A percentile compares a stretch with the other conserved stretches of the same genome.
Conservation (phyloP, 2,888 invertebrate genomes). For the Tenthredo mesomela region DNA sequence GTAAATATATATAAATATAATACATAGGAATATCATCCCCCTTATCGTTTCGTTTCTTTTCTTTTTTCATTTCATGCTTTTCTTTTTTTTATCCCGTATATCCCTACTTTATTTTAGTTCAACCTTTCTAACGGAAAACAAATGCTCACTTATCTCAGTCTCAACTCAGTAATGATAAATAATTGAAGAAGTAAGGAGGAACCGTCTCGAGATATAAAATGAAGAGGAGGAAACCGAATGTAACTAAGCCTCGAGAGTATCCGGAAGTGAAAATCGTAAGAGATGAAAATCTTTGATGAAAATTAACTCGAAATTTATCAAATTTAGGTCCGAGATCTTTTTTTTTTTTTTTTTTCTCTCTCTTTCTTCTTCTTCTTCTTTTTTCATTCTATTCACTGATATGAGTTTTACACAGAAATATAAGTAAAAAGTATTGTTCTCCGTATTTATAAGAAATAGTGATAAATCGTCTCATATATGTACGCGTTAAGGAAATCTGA, state of each 20-base stretch:
- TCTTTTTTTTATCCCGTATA: neutral
- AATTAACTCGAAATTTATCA: neutral
- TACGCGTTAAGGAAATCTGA: neutral
- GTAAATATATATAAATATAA: neutral
- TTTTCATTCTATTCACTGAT: neutral
- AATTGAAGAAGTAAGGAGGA: neutral
- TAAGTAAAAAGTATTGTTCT: neutral
- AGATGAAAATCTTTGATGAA: neutral
- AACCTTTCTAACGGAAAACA: neutral
- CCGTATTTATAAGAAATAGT: neutral
- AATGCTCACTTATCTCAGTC: neutral
- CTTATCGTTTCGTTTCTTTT: neutral
- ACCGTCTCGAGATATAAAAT: neutral
- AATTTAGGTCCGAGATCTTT: neutral
- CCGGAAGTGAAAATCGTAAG: neutral
- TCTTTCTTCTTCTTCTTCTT: neutral
- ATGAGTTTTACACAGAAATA: neutral
- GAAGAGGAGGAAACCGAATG: neutral
- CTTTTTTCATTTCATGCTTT: neutral
- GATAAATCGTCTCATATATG: neutral
- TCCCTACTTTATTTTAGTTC: neutral
- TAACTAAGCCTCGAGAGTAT: neutral
- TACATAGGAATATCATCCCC: neutral
- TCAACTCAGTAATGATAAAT: conserved; percentile 4
- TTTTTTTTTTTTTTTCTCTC: neutral